Evolutionary conservation across 2,888 invertebrate species (phyloP).

Genomic region (Papilio elwesi): DNA sequence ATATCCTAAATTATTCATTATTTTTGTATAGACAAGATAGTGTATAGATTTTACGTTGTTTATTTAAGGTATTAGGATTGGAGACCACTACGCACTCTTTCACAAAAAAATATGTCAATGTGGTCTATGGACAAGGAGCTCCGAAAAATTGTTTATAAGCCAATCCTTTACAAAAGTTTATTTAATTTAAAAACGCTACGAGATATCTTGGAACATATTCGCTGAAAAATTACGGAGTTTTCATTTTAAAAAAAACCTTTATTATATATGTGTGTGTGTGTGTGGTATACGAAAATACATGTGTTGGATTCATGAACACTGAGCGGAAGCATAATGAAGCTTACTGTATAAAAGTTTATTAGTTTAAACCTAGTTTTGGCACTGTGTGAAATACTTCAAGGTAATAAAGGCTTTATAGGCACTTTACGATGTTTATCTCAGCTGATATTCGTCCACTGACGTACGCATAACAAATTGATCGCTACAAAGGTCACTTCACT

Average conservation of each 20-base stretch:
- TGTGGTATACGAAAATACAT: background rate
- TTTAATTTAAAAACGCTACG: no score
- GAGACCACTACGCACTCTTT: conserved; percentile 47
- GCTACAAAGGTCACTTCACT: no score
- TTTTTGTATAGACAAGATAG: background rate
- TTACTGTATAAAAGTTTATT: background rate
- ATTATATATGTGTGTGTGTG: no score
- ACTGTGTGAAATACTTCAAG: conserved; percentile 29
- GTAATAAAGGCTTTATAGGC: background rate
- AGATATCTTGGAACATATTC: no score
- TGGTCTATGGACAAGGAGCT: conserved; percentile 16
- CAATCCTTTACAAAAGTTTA: background rate
- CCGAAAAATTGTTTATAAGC: no score
- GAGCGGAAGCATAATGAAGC: background rate
- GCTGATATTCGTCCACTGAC: no score
- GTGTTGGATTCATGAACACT: conserved; percentile 33
- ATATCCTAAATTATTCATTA: background rate
- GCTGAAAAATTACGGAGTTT: no score
- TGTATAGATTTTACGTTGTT: conserved; percentile 1
- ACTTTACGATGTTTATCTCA: no score
- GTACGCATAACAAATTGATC: no score
- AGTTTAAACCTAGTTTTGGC: conserved; percentile 33
- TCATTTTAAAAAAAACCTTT: no score
- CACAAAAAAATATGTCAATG: conserved; percentile 49
- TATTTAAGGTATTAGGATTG: background rate